Percentiles rank a stretch among this genome's conserved stretches.
Conservation (phyloP, 2,113 vertebrate species). For the Pimephales promelas region DNA sequence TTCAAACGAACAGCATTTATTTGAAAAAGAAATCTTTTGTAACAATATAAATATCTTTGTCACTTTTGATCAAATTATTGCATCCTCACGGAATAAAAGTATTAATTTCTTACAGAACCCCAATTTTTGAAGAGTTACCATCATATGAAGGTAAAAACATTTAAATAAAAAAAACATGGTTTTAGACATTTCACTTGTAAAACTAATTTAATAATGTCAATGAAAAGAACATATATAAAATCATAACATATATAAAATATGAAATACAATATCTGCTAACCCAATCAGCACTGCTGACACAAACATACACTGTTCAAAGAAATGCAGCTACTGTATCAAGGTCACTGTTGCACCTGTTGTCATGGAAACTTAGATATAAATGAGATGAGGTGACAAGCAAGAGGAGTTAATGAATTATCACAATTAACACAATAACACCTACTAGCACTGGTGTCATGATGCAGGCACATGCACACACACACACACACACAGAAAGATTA, state of each 20-base stretch:
- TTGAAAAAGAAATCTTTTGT: no score
- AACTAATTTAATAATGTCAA: not conserved
- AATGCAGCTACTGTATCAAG: conserved; percentile 41
- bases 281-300: conserved; percentile 51
- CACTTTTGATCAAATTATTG: not conserved
- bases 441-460: not conserved
- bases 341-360: not conserved
- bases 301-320: conserved; percentile 56
- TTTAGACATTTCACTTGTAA: not conserved
- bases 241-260: no score
- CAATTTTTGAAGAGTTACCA: not conserved
- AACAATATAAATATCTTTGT: not conserved
- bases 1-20: no score
- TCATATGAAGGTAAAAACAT: no score
- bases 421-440: not conserved
- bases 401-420: conserved; percentile 1
- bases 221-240: no score
- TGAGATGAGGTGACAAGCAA: conserved; percentile 1
- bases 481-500: conserved; percentile 67
- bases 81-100: not conserved
- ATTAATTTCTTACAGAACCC: not conserved
- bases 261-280: not conserved
- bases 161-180: not conserved
- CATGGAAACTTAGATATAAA: conserved; percentile 47
- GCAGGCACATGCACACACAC: not conserved